Evolutionary conservation across 37 sponge, comb jelly and placozoan genomes (phyloP).

Genomic region (Halichondria panicea): DNA sequence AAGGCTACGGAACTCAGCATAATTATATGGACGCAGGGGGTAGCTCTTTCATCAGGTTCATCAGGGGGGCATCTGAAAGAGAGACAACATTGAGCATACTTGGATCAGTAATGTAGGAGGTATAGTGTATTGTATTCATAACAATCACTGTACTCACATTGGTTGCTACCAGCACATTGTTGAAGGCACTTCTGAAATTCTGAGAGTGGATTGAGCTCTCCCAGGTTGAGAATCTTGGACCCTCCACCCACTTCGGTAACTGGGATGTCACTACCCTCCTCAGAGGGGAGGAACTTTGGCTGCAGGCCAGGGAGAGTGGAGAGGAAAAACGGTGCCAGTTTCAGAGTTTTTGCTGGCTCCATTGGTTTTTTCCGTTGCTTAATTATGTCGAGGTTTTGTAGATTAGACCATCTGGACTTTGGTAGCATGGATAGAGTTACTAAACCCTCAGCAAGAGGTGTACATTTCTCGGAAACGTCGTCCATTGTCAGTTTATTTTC

Average conservation of each 20-base stretch:
- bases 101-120: no score
- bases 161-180: constrained; percentile 2
- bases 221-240: constrained; percentile 60
- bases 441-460: constrained; percentile 52
- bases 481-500: neutral
- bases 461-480: constrained; percentile 6
- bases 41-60: constrained; percentile 62
- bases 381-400: constrained; percentile 82
- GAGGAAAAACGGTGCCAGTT: constrained; percentile 94
- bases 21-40: constrained; percentile 78
- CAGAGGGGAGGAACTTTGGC: constrained; percentile 54
- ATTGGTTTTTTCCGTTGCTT: constrained; percentile 93
- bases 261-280: constrained; percentile 29
- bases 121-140: no score
- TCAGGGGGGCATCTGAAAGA: constrained; percentile 32
- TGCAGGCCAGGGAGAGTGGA: constrained; percentile 80
- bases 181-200: constrained; percentile 54
- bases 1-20: constrained; percentile 71
- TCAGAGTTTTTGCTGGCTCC: constrained; percentile 78
- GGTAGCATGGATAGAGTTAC: constrained; percentile 83
- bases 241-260: neutral
- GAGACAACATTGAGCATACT: neutral
- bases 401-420: constrained; percentile 82
- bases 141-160: no score
- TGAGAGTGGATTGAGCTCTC: constrained; percentile 20